phyloP scores from a whole-genome alignment of 2,113 vertebrate genomes.

The Phocoena phocoena region DNA sequence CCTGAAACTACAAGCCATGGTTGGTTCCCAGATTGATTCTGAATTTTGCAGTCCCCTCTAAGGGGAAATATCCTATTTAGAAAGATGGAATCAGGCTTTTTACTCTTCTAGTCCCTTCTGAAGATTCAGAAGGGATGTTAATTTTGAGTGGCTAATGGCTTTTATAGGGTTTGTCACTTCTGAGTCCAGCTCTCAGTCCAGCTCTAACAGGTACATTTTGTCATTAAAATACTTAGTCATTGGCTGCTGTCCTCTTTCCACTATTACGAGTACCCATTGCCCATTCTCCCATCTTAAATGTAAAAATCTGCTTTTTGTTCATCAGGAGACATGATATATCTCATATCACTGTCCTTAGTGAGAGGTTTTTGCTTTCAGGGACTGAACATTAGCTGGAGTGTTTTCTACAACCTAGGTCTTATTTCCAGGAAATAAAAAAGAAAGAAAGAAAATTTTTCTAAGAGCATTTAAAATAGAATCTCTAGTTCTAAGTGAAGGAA shows the following conservation, averaged over 20 bases:
- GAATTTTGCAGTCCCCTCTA: background rate
- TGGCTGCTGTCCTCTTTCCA: background rate
- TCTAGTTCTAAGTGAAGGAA: constrained; percentile 21
- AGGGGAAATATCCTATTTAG: background rate
- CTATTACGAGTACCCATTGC: background rate
- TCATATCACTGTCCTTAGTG: background rate
- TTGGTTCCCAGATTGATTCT: background rate
- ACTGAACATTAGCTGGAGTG: background rate
- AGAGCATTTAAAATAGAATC: constrained; percentile 23
- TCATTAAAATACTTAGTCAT: constrained; percentile 29
- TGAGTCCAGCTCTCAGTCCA: background rate
- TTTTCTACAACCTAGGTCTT: constrained; percentile 19
- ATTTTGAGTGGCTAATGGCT: constrained; percentile 34
- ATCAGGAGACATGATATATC: background rate
- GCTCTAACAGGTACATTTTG: constrained; percentile 17
- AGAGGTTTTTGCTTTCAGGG: constrained; percentile 19
- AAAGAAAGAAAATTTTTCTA: background rate
- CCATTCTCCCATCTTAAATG: background rate
- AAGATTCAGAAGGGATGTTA: background rate
- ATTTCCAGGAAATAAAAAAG: background rate
- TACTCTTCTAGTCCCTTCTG: background rate
- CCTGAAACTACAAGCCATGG: background rate
- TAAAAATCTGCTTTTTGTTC: constrained; percentile 36
- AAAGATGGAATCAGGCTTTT: background rate
- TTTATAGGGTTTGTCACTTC: constrained; percentile 34